Percentiles rank a stretch among this genome's conserved stretches.
Conservation (phyloP, 2,888 invertebrate species). For the Eurois occulta region DNA sequence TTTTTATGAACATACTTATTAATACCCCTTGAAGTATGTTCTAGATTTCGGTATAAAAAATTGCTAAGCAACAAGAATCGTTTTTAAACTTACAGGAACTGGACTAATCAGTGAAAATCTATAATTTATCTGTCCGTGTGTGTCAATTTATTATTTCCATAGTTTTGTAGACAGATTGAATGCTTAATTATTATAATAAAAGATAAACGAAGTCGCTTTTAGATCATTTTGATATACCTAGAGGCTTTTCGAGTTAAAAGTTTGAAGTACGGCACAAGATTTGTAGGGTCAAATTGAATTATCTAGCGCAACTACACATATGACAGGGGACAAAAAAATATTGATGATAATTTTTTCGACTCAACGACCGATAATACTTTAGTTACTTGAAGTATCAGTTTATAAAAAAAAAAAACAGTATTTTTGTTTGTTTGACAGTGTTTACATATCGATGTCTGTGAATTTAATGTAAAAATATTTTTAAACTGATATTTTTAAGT, state of each 20-base stretch:
- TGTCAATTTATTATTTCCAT: constrained; percentile 27
- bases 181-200: constrained; percentile 11
- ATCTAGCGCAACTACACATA: not conserved
- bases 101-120: constrained; percentile 21
- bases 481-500: not conserved
- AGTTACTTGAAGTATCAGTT: not conserved
- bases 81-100: constrained; percentile 13
- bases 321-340: not conserved
- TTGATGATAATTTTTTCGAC: not conserved
- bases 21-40: not conserved
- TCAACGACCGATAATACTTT: not conserved
- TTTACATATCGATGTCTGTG: not conserved
- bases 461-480: not conserved
- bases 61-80: not conserved
- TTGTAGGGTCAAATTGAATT: not conserved
- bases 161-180: constrained; percentile 29
- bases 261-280: constrained; percentile 1
- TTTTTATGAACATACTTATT: not conserved
- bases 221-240: constrained; percentile 24
- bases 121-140: constrained; percentile 36
- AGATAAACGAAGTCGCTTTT: constrained; percentile 35
- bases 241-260: constrained; percentile 28
- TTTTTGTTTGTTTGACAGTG: not conserved
- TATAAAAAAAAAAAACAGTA: not conserved
- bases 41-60: not conserved